Evolutionary conservation across 2,797 vertebrate species (phyloP).

Genomic region (Synaphobranchus kaupii): DNA sequence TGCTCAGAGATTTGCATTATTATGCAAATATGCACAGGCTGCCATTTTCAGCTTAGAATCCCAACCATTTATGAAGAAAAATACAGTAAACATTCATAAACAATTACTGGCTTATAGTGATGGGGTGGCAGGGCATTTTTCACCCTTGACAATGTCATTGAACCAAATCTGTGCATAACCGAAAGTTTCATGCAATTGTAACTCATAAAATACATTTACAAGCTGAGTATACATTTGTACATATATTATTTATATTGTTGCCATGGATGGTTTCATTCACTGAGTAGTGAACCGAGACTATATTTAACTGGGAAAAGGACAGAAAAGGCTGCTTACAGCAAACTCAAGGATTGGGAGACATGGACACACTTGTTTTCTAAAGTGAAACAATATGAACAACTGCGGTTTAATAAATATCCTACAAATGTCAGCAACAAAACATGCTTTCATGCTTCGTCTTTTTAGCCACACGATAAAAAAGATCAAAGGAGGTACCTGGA

Average conservation of each 20-base stretch:
- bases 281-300: neutral
- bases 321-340: neutral
- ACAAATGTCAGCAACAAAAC: neutral
- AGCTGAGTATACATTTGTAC: neutral
- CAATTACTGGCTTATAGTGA: constrained; percentile 5
- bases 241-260: neutral
- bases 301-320: neutral
- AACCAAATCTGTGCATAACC: neutral
- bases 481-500: neutral
- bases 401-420: neutral
- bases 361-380: neutral
- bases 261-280: neutral
- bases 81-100: neutral
- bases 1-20: constrained; percentile 9
- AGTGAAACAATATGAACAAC: neutral
- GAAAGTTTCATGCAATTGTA: neutral
- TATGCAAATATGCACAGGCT: constrained; percentile 19
- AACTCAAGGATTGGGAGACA: neutral
- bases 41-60: neutral
- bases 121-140: neutral
- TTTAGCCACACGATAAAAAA: neutral
- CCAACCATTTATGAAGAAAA: neutral
- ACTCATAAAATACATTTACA: neutral
- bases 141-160: neutral
- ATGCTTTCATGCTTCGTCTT: neutral